Evolutionary conservation across 1,140 invertebrate genomes (phyloP).

Genomic region (Homarus americanus): DNA sequence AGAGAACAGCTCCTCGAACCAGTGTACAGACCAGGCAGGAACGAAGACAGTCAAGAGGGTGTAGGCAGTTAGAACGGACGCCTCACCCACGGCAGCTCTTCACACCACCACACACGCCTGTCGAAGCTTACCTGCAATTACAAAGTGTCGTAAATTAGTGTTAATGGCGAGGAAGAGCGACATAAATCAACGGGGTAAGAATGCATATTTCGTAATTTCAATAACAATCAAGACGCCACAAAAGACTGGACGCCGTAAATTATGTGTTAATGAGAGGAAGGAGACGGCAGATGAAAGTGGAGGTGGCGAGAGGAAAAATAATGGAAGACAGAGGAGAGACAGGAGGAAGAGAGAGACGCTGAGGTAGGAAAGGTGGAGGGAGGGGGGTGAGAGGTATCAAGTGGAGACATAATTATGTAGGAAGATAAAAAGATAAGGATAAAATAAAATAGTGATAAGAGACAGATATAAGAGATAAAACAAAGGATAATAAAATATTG

Average conservation of each 20-base stretch:
- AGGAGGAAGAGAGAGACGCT: background rate
- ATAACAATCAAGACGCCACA: background rate
- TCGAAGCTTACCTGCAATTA: background rate
- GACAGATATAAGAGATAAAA: too few species aligned
- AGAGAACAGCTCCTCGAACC: too few species aligned
- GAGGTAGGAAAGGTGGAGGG: too few species aligned
- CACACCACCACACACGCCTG: background rate
- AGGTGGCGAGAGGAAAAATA: background rate
- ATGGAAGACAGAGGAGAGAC: background rate
- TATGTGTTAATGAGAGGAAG: background rate
- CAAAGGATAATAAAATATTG: too few species aligned
- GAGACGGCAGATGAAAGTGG: background rate
- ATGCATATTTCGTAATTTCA: conserved; percentile 1
- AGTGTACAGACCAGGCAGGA: too few species aligned
- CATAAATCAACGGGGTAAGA: background rate
- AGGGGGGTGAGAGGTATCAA: too few species aligned
- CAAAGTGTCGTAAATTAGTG: background rate
- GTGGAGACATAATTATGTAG: too few species aligned
- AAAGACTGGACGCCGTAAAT: background rate
- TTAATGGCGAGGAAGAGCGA: background rate
- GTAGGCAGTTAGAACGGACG: too few species aligned
- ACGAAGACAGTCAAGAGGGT: too few species aligned
- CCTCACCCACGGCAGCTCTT: too few species aligned
- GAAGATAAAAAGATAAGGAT: too few species aligned
- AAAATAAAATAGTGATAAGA: too few species aligned